phyloP scores from a whole-genome alignment of 2,113 vertebrate genomes.

The Eudyptes chrysolophus region DNA sequence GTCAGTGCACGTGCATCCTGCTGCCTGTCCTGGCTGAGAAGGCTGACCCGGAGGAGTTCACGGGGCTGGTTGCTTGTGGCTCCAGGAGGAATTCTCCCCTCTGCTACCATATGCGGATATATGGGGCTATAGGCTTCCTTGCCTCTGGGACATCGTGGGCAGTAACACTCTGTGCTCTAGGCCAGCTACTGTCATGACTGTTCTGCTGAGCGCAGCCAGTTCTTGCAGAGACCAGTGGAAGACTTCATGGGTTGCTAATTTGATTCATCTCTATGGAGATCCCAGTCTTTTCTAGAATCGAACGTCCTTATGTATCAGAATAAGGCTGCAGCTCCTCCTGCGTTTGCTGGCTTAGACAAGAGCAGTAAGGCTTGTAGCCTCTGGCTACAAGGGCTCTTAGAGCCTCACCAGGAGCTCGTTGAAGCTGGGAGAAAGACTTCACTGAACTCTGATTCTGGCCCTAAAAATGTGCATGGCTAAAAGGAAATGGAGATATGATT shows the following conservation, averaged over 20 bases:
- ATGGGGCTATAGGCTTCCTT: background rate
- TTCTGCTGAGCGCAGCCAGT: background rate
- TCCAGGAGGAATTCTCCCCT: background rate
- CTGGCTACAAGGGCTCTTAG: background rate
- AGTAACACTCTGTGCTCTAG: background rate
- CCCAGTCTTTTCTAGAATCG: background rate
- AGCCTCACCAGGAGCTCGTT: background rate
- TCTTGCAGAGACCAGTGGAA: background rate
- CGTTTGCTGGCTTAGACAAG: background rate
- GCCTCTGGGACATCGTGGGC: background rate
- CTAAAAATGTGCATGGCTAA: background rate
- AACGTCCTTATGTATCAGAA: background rate
- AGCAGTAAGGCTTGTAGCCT: background rate
- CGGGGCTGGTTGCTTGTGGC: background rate
- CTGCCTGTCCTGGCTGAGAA: background rate
- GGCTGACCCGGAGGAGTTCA: background rate
- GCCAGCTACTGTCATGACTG: background rate
- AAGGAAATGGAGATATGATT: background rate
- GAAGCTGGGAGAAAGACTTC: slow-evolving; percentile 12
- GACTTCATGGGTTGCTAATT: background rate
- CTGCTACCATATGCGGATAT: background rate
- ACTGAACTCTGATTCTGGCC: background rate
- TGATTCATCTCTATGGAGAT: background rate
- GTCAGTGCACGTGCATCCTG: background rate
- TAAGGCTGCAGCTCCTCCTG: background rate